phyloP scores from a whole-genome alignment of 2,888 invertebrate species.

The Leistus spinibarbis region DNA sequence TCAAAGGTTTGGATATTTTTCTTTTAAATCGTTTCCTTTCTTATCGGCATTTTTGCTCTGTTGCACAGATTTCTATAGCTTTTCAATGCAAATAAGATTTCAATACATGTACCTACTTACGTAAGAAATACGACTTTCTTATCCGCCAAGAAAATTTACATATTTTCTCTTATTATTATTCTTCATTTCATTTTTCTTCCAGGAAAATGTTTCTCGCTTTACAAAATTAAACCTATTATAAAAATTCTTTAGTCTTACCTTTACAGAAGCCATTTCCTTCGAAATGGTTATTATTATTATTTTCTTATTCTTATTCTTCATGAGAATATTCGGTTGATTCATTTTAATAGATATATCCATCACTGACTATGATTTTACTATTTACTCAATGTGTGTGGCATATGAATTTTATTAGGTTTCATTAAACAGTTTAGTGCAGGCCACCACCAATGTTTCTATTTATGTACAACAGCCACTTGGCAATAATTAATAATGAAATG shows the following conservation, averaged over 20 bases:
- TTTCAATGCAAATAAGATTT: constrained; percentile 39
- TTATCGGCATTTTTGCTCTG: constrained; percentile 39
- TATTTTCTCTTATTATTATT: constrained; percentile 15
- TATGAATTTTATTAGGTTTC: no score
- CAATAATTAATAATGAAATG: no score
- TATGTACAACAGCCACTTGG: no score
- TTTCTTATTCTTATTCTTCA: background rate
- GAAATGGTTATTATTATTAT: constrained; percentile 6
- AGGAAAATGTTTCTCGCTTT: constrained; percentile 8
- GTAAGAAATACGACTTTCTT: constrained; percentile 22
- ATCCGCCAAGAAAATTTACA: constrained; percentile 24
- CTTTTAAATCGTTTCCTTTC: constrained; percentile 39
- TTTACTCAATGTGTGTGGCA: no score
- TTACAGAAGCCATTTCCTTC: constrained; percentile 18
- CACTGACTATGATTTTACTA: no score
- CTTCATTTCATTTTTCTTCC: background rate
- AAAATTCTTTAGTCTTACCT: constrained; percentile 15
- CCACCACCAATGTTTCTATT: no score
- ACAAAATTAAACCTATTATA: constrained; percentile 23
- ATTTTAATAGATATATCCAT: no score
- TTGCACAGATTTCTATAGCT: constrained; percentile 39
- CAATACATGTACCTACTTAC: constrained; percentile 28
- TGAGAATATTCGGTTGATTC: background rate
- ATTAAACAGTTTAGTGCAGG: no score
- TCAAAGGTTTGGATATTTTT: constrained; percentile 32